phyloP scores from a whole-genome alignment of 1,140 invertebrate species.

The Anastrepha obliqua region DNA sequence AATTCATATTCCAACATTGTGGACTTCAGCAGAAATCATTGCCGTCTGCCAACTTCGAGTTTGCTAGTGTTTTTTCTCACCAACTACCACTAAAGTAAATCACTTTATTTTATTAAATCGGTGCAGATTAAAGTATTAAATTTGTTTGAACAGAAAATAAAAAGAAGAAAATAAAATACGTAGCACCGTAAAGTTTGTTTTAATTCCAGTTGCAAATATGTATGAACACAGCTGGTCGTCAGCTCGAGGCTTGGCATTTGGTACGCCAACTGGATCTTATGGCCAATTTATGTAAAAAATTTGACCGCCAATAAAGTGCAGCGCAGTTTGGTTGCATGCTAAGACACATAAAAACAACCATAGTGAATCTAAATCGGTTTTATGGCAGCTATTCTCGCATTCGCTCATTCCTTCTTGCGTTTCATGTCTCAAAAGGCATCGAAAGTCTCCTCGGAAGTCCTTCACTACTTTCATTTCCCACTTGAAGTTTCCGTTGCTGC shows the following conservation, averaged over 20 bases:
- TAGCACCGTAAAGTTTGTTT: neutral
- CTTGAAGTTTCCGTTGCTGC: slow-evolving; percentile 13
- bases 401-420: neutral
- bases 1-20: neutral
- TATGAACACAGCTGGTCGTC: neutral
- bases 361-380: neutral
- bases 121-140: neutral
- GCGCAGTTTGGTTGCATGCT: neutral
- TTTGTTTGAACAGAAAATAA: slow-evolving; percentile 2
- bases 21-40: neutral
- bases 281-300: slow-evolving; percentile 12
- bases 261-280: neutral
- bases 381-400: neutral
- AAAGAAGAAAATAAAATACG: neutral
- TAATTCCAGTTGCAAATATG: neutral
- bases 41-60: neutral
- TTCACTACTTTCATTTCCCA: slow-evolving; percentile 37
- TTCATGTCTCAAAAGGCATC: slow-evolving; percentile 13
- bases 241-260: neutral
- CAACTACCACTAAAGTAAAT: too few relatives aligned
- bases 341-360: neutral
- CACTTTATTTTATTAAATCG: too few relatives aligned
- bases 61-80: neutral
- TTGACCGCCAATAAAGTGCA: slow-evolving; percentile 32
- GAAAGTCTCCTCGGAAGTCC: slow-evolving; percentile 32